A percentile compares a stretch with the other conserved stretches of the same genome.
These are phyloP conservation scores for Oreonectes daqikongensis DNA, from an alignment of 2,797 vertebrate species.

Conservation along the genomic window DNA sequence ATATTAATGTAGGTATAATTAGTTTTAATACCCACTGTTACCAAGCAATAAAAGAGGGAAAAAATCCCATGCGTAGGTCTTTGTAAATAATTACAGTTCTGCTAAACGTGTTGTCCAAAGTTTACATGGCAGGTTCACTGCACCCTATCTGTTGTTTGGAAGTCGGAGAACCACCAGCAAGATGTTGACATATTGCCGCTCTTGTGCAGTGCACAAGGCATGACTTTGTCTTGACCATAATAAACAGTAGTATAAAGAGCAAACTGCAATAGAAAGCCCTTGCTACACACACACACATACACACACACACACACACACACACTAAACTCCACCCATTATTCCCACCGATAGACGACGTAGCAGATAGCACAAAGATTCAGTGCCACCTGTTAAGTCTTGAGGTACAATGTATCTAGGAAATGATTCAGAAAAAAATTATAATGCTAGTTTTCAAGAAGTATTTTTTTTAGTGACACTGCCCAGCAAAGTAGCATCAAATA, in stretches of 20 bases:
- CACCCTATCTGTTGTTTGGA: conserved; percentile 99
- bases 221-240: conserved; percentile 93
- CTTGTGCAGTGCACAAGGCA: conserved; percentile 92
- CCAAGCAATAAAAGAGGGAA: conserved; percentile 74
- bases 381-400: conserved; percentile 8
- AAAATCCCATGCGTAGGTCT: conserved; percentile 90
- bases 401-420: background rate
- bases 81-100: conserved; percentile 99
- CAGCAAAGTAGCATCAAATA: no score
- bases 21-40: conserved; percentile 42
- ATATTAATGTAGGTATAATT: conserved; percentile 35
- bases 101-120: conserved; percentile 99
- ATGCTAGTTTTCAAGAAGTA: no score
- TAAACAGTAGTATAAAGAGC: conserved; percentile 89
- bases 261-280: conserved; percentile 66
- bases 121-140: conserved; percentile 99
- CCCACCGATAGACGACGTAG: conserved; percentile 45
- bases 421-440: background rate
- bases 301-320: conserved; percentile 26
- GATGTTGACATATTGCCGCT: conserved; percentile 97
- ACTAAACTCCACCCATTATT: conserved; percentile 19
- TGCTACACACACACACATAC: conserved; percentile 15
- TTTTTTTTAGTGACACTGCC: no score
- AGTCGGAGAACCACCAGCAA: conserved; percentile 96
- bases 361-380: conserved; percentile 48